These are phyloP conservation scores for Urocolius indicus DNA, from an alignment of 2,113 vertebrate genomes.

Conservation along the genomic window DNA sequence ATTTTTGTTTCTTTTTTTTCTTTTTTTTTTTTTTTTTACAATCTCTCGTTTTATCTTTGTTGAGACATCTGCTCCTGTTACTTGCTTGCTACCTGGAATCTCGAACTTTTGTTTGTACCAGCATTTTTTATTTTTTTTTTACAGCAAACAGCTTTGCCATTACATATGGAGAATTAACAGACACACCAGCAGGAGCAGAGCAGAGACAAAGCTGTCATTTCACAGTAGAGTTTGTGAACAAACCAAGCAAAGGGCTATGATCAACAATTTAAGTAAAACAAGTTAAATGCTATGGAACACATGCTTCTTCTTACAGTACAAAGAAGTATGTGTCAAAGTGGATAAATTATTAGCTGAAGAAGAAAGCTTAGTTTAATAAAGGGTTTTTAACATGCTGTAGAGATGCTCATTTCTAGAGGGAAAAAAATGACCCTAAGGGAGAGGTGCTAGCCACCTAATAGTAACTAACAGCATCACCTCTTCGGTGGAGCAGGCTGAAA, in stretches of 20 bases:
- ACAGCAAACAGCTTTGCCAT: neutral
- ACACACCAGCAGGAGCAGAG: neutral
- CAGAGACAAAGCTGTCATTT: neutral
- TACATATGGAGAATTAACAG: neutral
- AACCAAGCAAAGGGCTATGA: neutral
- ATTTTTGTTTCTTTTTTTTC: too few species aligned
- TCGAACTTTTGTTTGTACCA: neutral
- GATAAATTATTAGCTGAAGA: neutral
- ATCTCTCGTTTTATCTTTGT: neutral
- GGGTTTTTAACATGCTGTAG: neutral
- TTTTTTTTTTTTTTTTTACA: too few species aligned
- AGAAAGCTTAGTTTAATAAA: neutral
- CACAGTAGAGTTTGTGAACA: neutral
- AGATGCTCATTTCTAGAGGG: neutral
- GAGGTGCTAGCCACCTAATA: too few species aligned
- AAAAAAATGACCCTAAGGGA: neutral
- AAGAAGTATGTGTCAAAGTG: neutral
- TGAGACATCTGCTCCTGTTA: neutral
- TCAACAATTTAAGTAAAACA: neutral
- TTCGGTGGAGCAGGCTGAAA: neutral
- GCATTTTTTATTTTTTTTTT: neutral
- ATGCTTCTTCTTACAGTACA: neutral
- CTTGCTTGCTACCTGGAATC: neutral
- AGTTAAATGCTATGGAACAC: neutral
- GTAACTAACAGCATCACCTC: neutral